Evolutionary conservation across 1,140 invertebrate species (phyloP), one percentile per base, ranked within the genome.

Genomic region (Cotesia vestalis): DNA sequence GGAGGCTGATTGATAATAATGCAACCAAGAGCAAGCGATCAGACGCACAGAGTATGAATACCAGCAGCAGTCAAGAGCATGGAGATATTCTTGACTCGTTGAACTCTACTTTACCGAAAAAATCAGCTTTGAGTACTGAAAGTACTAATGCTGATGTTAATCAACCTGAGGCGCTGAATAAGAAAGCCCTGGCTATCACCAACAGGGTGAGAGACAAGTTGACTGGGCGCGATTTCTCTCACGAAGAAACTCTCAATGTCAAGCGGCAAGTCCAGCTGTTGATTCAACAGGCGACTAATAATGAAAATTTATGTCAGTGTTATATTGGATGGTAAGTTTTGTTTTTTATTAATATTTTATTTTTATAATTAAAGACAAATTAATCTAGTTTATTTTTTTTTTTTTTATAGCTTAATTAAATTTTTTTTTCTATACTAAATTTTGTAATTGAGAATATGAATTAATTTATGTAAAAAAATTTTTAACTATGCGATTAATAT

Each of bases 221-320:
- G 27, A 97, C 95, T 2, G 94, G 97, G 14, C 90, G 93, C 53
- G 98, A 99, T 85, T 99, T 99, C 86, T 88, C 89, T 9, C 91
- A 93, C 72, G 93, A 96, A 73, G 91, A 92, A 76, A 88, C 89
- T 4, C 88, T 97, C 3, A 92, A 92, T 52, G 94, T 98, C 1
- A 89, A 93, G 72, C 91, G 91, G 77, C 98, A 99, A 89, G 97
- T 99, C 0, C 94, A 98, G 78, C 87, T 98, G 71, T 89, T 99
- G 5, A 98, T 99, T 78, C 92, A 94, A 78, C 96, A 99, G 80
- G 98, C 98, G n/a, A 99, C 96, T 0, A 96, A 94, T 74, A 97
- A 99, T 87, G 97, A 99, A 87, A 99, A 99, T 88, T 90, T 99
- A 61, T 99, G 98, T 83, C 98, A 99, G 88, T 99, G 97, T 85